A percentile compares a stretch with the other conserved stretches of the same genome.
Evolutionary conservation across 1,140 invertebrate species (phyloP).

Genomic region (Daktulosphaira vitifoliae): DNA sequence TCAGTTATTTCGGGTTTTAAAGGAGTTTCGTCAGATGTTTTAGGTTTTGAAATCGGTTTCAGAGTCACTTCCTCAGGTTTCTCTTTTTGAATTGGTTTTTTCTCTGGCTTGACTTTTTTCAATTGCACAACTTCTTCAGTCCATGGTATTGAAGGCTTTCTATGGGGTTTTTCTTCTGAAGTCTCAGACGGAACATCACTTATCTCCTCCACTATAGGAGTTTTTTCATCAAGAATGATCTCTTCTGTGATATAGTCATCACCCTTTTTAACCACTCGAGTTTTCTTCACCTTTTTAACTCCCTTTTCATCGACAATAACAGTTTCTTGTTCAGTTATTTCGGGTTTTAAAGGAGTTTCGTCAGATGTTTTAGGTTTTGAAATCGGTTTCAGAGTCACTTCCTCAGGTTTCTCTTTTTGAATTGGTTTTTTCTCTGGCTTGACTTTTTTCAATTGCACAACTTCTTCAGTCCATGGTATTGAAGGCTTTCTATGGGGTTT

Average conservation of each 20-base stretch:
- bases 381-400: constrained; percentile 33
- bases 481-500: constrained; percentile 26
- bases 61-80: constrained; percentile 43
- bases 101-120: constrained; percentile 39
- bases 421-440: constrained; percentile 32
- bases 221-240: constrained; percentile 31
- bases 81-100: constrained; percentile 40
- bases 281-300: constrained; percentile 34
- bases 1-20: not conserved
- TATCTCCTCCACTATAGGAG: constrained; percentile 9
- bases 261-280: constrained; percentile 22
- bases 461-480: constrained; percentile 35
- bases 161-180: constrained; percentile 21
- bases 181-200: constrained; percentile 3
- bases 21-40: not conserved
- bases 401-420: constrained; percentile 7
- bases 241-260: constrained; percentile 33
- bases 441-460: constrained; percentile 35
- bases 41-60: constrained; percentile 24
- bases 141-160: constrained; percentile 26
- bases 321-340: constrained; percentile 43
- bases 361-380: constrained; percentile 38
- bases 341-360: constrained; percentile 39
- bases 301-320: constrained; percentile 35
- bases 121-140: constrained; percentile 35